Evolutionary conservation across 2,797 vertebrate genomes (phyloP).

Genomic region (Varecia variegata): DNA sequence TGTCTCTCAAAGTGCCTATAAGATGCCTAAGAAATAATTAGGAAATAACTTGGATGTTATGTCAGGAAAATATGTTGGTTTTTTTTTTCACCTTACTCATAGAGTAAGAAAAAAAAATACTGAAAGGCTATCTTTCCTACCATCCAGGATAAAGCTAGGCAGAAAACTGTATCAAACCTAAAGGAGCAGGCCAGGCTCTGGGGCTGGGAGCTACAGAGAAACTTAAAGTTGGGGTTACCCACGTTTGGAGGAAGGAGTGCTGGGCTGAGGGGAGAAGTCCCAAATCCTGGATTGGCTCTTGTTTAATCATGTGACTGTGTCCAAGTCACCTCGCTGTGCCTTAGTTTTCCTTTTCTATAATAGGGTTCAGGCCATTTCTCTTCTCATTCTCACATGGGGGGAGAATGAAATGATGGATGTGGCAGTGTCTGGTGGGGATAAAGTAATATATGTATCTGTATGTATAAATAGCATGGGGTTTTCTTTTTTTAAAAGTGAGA

Average conservation of each 20-base stretch:
- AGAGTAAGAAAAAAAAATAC: not conserved
- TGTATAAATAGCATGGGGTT: not conserved
- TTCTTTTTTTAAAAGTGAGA: slow-evolving; percentile 39
- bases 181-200: not conserved
- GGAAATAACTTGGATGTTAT: not conserved
- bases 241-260: not conserved
- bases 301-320: not conserved
- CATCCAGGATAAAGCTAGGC: not conserved
- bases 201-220: not conserved
- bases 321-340: not conserved
- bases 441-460: not conserved
- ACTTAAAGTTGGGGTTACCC: not conserved
- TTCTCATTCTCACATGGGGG: not conserved
- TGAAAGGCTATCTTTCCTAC: not conserved
- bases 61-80: not conserved
- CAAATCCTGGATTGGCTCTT: not conserved
- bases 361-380: not conserved
- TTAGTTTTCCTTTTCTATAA: slow-evolving; percentile 18
- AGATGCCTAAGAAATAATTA: slow-evolving; percentile 13
- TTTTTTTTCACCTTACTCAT: slow-evolving; percentile 21
- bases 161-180: not conserved
- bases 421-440: not conserved
- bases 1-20: not conserved
- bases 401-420: not conserved
- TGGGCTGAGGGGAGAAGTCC: not conserved